phyloP scores from a whole-genome alignment of 2,797 vertebrate genomes.

The Halcyon smyrnensis region DNA sequence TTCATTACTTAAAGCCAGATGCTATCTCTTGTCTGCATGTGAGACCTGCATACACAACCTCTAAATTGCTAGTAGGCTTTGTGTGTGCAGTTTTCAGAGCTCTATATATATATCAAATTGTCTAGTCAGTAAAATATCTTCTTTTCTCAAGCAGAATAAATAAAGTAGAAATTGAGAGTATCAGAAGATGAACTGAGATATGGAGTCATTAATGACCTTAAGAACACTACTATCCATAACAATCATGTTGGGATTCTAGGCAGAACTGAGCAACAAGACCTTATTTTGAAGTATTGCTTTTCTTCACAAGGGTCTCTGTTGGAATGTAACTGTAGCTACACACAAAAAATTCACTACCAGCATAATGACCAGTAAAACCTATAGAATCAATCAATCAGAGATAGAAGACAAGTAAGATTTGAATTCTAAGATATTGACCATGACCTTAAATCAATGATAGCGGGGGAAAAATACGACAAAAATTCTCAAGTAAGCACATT shows the following conservation, averaged over 20 bases:
- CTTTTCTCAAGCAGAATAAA: conserved; percentile 13
- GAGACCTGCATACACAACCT: neutral
- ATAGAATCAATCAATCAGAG: conserved; percentile 30
- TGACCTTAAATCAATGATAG: neutral
- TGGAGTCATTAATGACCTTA: conserved; percentile 18
- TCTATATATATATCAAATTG: neutral
- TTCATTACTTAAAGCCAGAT: neutral
- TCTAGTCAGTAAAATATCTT: conserved; percentile 13
- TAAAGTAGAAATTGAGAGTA: conserved; percentile 8
- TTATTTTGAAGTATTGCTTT: conserved; percentile 43
- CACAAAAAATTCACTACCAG: neutral
- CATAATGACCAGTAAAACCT: conserved; percentile 1
- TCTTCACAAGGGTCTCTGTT: neutral
- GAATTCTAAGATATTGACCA: conserved; percentile 14
- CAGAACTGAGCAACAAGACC: neutral
- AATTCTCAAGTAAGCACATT: neutral
- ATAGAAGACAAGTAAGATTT: conserved; percentile 17
- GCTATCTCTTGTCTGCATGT: neutral
- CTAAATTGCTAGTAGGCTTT: neutral
- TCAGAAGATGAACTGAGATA: conserved; percentile 3
- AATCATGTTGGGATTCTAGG: conserved; percentile 25
- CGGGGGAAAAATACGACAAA: conserved; percentile 43
- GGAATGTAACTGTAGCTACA: conserved; percentile 23
- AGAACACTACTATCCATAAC: conserved; percentile 42
- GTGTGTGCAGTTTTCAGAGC: neutral